Percentiles rank a stretch among this genome's conserved stretches.
Conservation (phyloP, 1,140 invertebrate species). For the Drosophila lacteicornis region DNA sequence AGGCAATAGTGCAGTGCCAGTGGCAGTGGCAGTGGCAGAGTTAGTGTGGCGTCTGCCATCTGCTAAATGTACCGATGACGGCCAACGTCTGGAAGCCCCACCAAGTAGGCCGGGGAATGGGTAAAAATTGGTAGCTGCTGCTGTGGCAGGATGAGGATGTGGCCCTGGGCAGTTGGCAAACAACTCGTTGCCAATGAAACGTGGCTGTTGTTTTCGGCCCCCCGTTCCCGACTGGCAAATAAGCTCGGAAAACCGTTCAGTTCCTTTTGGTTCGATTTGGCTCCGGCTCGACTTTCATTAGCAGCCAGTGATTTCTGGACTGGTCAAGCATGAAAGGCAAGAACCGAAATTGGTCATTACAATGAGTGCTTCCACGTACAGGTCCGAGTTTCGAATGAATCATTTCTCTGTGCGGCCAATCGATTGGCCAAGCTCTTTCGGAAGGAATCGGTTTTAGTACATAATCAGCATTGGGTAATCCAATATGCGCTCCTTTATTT, state of each 20-base stretch:
- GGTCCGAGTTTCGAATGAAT: constrained; percentile 42
- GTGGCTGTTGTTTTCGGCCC: constrained; percentile 59
- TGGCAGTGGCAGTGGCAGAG: constrained; percentile 15
- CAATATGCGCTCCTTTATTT: constrained; percentile 13
- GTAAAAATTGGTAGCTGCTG: not conserved
- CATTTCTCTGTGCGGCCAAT: constrained; percentile 24
- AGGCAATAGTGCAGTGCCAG: constrained; percentile 33
- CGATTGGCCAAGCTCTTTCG: constrained; percentile 20
- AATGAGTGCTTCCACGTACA: constrained; percentile 16
- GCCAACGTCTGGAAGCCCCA: constrained; percentile 35
- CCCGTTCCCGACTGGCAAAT: constrained; percentile 48
- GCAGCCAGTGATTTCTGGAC: constrained; percentile 35
- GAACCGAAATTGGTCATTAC: constrained; percentile 42
- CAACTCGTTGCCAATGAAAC: constrained; percentile 70
- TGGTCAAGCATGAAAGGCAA: constrained; percentile 48
- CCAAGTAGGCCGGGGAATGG: constrained; percentile 17
- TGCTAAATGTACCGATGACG: constrained; percentile 75
- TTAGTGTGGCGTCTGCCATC: constrained; percentile 57
- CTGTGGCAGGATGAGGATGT: not conserved
- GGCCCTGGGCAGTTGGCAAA: constrained; percentile 44
- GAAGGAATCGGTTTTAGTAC: constrained; percentile 30
- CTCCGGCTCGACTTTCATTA: constrained; percentile 58
- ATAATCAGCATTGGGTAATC: constrained; percentile 23
- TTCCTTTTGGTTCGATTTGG: constrained; percentile 9
- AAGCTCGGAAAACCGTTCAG: constrained; percentile 31